phyloP scores from a whole-genome alignment of 92 coral and sea anemone genomes.

The Actinostola sp. region DNA sequence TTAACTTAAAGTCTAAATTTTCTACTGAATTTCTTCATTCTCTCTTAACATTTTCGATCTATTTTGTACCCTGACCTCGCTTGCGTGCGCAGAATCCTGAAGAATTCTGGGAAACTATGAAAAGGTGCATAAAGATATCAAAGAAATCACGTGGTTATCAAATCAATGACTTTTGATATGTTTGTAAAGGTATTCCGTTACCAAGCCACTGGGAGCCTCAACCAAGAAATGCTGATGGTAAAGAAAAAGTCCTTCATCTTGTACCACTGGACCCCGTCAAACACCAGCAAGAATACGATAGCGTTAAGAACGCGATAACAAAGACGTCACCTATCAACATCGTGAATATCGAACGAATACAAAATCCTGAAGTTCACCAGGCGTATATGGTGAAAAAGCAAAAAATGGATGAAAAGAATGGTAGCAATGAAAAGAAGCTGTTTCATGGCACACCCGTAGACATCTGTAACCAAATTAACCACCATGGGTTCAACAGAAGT shows the following conservation, averaged over 20 bases:
- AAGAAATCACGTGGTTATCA: too few relatives aligned
- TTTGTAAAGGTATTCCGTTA: conserved; percentile 38
- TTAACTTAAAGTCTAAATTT: too few relatives aligned
- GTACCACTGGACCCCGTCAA: conserved; percentile 55
- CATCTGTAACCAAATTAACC: conserved; percentile 37
- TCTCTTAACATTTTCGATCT: too few relatives aligned
- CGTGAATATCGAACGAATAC: conserved; percentile 57
- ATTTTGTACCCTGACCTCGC: too few relatives aligned
- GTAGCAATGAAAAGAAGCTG: conserved; percentile 64
- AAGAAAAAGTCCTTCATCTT: conserved; percentile 57
- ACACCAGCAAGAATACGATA: conserved; percentile 45
- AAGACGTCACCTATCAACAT: conserved; percentile 32
- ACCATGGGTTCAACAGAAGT: conserved; percentile 60
- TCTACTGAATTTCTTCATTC: too few relatives aligned
- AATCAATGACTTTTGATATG: too few relatives aligned
- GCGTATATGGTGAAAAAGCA: conserved; percentile 49
- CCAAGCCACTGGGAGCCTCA: conserved; percentile 74
- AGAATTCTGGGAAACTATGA: too few relatives aligned
- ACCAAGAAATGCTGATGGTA: conserved; percentile 54
- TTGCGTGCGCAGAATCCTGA: too few relatives aligned
- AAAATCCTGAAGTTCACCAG: conserved; percentile 55
- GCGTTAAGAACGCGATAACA: conserved; percentile 10
- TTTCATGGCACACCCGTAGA: conserved; percentile 61
- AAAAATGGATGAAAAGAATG: conserved; percentile 61
- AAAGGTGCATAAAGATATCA: too few relatives aligned